A percentile compares a stretch with the other conserved stretches of the same genome.
Evolutionary conservation across 2,797 vertebrate species (phyloP).

Genomic region (Phaenicophaeus curvirostris): DNA sequence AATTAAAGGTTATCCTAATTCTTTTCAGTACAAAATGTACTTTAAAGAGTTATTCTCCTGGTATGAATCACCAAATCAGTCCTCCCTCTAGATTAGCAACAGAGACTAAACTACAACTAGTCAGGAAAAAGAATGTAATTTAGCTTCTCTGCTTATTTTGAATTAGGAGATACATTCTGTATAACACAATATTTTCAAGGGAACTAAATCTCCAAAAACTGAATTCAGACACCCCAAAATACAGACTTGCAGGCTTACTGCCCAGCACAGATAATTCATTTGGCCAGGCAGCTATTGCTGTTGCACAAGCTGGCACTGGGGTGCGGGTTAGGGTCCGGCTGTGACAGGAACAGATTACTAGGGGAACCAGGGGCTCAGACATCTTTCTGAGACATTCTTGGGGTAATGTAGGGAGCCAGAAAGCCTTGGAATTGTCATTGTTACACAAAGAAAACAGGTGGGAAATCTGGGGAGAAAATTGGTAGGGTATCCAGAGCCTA

Average conservation of each 20-base stretch:
- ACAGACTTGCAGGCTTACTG: not conserved
- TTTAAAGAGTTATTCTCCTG: constrained; percentile 22
- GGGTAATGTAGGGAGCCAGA: accelerated
- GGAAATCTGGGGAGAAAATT: not conserved
- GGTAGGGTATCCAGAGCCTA: not conserved
- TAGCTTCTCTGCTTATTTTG: not conserved
- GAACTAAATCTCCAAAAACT: not conserved
- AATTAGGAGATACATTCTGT: not conserved
- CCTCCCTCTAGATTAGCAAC: not conserved
- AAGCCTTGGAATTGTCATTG: not conserved
- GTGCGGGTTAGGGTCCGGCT: not conserved
- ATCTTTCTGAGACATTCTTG: not conserved
- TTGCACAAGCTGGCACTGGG: not conserved
- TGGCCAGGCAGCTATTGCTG: not conserved
- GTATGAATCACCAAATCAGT: constrained; percentile 31
- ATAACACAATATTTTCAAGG: not conserved
- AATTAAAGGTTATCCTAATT: constrained; percentile 58
- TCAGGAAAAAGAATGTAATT: not conserved
- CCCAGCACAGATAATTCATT: not conserved
- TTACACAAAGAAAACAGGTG: not conserved
- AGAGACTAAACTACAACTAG: not conserved
- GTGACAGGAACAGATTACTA: not conserved
- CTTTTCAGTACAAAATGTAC: constrained; percentile 6
- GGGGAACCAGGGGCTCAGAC: not conserved
- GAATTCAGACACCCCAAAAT: not conserved